A percentile compares a stretch with the other conserved stretches of the same genome.
phyloP scores from a whole-genome alignment of 2,888 invertebrate genomes.

The Copidosoma aretas region DNA sequence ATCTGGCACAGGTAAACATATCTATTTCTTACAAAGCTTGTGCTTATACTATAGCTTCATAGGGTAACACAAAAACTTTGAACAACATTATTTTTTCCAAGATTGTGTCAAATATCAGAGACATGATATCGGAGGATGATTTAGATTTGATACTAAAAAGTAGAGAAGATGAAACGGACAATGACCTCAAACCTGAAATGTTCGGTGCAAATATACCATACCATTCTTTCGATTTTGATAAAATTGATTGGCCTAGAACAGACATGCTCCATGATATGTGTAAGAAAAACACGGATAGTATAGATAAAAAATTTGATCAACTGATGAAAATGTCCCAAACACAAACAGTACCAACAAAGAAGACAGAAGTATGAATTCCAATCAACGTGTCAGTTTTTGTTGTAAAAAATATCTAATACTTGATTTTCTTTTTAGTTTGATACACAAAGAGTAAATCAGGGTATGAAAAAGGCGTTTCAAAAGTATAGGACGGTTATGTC shows the following conservation, averaged over 20 bases:
- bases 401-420: constrained; percentile 6
- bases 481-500: constrained; percentile 63
- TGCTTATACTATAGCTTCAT: too few species aligned
- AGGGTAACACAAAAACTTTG: constrained; percentile 22
- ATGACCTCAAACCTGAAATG: constrained; percentile 18
- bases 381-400: constrained; percentile 1
- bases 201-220: constrained; percentile 52
- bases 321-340: constrained; percentile 49
- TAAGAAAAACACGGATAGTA: constrained; percentile 34
- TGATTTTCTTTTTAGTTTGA: constrained; percentile 63
- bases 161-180: constrained; percentile 14
- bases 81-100: too few species aligned
- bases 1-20: constrained; percentile 68
- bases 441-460: constrained; percentile 66
- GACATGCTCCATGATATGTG: constrained; percentile 51
- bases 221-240: constrained; percentile 40
- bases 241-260: constrained; percentile 53
- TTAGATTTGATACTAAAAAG: constrained; percentile 47
- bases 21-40: too few species aligned
- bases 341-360: constrained; percentile 31
- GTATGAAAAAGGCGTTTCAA: constrained; percentile 65
- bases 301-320: constrained; percentile 44
- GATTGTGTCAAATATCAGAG: constrained; percentile 61
- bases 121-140: constrained; percentile 48
- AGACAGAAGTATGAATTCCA: constrained; percentile 44